Percentiles rank a stretch among this genome's conserved stretches.
Conservation (phyloP, 2,797 vertebrate species). For the Onychomys leucogaster region DNA sequence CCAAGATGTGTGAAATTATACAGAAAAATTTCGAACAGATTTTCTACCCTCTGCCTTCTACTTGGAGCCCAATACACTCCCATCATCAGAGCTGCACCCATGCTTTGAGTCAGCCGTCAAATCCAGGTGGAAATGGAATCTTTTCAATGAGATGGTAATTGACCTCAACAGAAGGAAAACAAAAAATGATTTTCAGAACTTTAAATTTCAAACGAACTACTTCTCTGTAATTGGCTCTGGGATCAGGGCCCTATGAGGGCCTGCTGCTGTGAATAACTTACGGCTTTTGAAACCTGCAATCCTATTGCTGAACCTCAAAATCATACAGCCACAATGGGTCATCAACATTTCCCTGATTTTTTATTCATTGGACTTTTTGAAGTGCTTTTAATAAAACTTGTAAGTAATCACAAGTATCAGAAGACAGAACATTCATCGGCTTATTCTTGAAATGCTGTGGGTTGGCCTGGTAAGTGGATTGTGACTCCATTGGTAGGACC, state of each 20-base stretch:
- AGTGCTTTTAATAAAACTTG: conserved; percentile 6
- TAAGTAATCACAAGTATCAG: neutral
- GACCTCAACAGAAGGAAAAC: conserved; percentile 34
- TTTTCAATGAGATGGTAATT: conserved; percentile 59
- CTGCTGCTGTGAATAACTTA: neutral
- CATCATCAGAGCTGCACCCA: neutral
- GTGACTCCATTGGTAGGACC: neutral
- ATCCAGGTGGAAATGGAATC: neutral
- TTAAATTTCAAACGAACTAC: conserved; percentile 8
- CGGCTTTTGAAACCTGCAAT: neutral
- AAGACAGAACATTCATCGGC: neutral
- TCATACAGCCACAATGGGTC: neutral
- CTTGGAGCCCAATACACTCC: neutral
- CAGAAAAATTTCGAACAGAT: neutral
- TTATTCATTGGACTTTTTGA: neutral
- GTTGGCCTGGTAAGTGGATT: neutral
- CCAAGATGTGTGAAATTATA: neutral
- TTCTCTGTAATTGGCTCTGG: neutral
- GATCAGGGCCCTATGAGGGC: neutral
- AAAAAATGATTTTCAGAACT: conserved; percentile 62
- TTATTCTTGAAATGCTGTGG: neutral
- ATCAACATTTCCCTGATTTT: neutral
- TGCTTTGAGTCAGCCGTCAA: conserved; percentile 47
- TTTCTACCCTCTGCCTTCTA: neutral
- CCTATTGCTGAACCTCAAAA: conserved; percentile 11